Conservation (phyloP, 2,797 vertebrate species). For the Macrochelys suwanniensis region DNA sequence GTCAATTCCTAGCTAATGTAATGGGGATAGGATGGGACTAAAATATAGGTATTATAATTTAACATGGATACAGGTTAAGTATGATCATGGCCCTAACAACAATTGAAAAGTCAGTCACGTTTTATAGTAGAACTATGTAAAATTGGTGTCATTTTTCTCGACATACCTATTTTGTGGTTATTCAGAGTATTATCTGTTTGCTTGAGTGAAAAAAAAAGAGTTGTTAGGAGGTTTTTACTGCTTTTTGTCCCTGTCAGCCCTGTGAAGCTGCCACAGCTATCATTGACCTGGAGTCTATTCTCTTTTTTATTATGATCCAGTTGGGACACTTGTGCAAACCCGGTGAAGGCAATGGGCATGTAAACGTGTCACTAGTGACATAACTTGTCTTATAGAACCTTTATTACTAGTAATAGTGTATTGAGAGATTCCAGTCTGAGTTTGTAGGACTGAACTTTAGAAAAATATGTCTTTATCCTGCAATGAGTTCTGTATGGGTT, state of each 20-base stretch:
- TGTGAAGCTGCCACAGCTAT: neutral
- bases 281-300: neutral
- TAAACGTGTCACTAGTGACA: neutral
- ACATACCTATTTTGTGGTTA: neutral
- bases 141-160: neutral
- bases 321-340: neutral
- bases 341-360: neutral
- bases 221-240: neutral
- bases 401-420: neutral
- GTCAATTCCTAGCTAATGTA: neutral
- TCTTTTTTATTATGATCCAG: neutral
- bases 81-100: neutral
- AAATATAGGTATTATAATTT: neutral
- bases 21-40: neutral
- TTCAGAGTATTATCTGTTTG: neutral
- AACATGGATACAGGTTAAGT: neutral
- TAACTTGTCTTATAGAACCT: neutral
- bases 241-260: neutral
- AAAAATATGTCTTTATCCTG: neutral
- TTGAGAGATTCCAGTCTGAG: neutral
- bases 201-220: neutral
- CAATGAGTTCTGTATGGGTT: neutral
- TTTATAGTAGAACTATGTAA: neutral
- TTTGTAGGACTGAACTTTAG: neutral
- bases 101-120: neutral